Percentiles rank a stretch among this genome's conserved stretches.
These are phyloP conservation scores for Panorpa germanica DNA, from an alignment of 2,888 invertebrate species.

Conservation along the genomic window DNA sequence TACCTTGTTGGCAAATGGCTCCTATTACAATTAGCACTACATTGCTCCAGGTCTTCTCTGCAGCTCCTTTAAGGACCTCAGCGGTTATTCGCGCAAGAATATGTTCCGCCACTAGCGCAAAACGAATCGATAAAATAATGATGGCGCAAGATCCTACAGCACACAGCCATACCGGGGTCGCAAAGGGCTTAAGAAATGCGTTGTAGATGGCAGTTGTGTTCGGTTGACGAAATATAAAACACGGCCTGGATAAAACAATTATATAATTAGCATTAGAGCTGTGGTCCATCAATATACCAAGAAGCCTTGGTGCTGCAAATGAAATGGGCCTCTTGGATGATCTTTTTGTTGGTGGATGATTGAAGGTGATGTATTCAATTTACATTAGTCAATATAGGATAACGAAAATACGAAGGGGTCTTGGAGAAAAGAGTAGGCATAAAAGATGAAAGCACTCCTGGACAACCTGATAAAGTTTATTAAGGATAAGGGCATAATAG, in stretches of 20 bases:
- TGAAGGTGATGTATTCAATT: too few species aligned
- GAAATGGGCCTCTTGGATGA: too few species aligned
- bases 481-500: too few species aligned
- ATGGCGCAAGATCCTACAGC: conserved; percentile 22
- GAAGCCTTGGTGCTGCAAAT: too few species aligned
- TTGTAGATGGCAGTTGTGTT: conserved; percentile 35
- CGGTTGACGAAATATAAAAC: conserved; percentile 49
- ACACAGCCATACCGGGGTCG: conserved; percentile 34
- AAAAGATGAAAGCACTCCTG: too few species aligned
- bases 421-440: too few species aligned
- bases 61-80: background rate
- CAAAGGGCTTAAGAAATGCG: conserved; percentile 43
- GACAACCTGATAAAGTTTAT: too few species aligned
- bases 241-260: conserved; percentile 26
- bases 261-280: background rate
- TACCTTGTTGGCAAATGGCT: conserved; percentile 28
- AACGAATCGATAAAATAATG: conserved; percentile 13
- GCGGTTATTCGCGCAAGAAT: too few species aligned
- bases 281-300: too few species aligned
- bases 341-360: too few species aligned
- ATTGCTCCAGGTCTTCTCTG: background rate
- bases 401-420: too few species aligned
- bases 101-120: background rate
- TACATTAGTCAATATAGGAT: too few species aligned
- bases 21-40: conserved; percentile 23